Evolutionary conservation across 1,140 invertebrate species (phyloP).

Genomic region (Hesperophylax magnus): DNA sequence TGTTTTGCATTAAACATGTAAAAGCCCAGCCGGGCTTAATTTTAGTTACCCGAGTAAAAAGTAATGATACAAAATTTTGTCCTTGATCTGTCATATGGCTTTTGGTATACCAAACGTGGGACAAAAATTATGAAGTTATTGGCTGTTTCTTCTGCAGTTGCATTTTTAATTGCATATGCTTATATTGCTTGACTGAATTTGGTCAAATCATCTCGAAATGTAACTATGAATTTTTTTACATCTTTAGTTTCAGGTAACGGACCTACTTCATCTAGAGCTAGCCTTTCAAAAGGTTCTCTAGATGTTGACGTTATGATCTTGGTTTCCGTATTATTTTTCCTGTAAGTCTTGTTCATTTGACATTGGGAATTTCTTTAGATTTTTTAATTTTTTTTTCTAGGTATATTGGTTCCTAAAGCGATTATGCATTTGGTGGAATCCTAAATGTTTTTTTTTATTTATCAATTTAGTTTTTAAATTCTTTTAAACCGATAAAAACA

Average conservation of each 20-base stretch:
- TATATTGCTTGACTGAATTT: conserved; percentile 62
- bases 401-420: conserved; percentile 58
- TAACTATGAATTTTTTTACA: conserved; percentile 61
- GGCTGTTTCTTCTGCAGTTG: conserved; percentile 51
- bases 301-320: conserved; percentile 59
- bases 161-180: conserved; percentile 57
- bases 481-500: conserved; percentile 45
- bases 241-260: conserved; percentile 56
- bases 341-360: conserved; percentile 60
- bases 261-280: conserved; percentile 60
- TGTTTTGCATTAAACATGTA: conserved; percentile 58
- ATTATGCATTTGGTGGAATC: conserved; percentile 59
- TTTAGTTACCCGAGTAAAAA: conserved; percentile 47
- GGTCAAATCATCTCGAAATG: conserved; percentile 62
- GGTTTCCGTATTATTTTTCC: conserved; percentile 54
- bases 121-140: conserved; percentile 50
- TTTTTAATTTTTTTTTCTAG: conserved; percentile 60
- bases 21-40: too few species aligned
- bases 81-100: conserved; percentile 60
- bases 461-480: conserved; percentile 42
- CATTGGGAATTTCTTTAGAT: conserved; percentile 59
- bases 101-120: conserved; percentile 60
- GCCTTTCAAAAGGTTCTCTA: conserved; percentile 52
- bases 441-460: conserved; percentile 58
- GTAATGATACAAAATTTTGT: conserved; percentile 50